Percentiles rank a stretch among this genome's conserved stretches.
Conservation (phyloP, 2,113 vertebrate species). For the Cranoglanis bouderius region DNA sequence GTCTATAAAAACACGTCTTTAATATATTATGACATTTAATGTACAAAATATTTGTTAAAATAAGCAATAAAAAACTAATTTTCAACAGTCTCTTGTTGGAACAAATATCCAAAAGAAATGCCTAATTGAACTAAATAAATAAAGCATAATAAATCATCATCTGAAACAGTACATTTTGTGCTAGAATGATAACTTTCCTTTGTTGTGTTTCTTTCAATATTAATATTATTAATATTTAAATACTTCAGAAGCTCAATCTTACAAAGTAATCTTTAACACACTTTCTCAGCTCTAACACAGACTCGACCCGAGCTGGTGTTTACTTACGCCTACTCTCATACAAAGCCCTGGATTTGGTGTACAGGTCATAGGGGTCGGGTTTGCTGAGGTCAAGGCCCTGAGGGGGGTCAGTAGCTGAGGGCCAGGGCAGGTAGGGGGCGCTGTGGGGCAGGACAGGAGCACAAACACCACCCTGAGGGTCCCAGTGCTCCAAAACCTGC, state of each 20-base stretch:
- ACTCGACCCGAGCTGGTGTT: neutral
- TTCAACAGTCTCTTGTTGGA: neutral
- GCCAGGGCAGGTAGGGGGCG: constrained; percentile 88
- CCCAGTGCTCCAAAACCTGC: constrained; percentile 94
- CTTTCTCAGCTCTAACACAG: neutral
- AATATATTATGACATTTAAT: no score
- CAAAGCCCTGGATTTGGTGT: constrained; percentile 96
- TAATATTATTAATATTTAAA: neutral
- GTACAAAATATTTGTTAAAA: no score
- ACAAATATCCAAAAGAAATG: neutral
- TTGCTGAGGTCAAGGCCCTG: constrained; percentile 90
- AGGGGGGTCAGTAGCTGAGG: constrained; percentile 89
- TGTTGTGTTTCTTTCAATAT: neutral
- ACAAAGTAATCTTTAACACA: neutral
- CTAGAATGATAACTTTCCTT: neutral
- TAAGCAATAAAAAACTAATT: no score
- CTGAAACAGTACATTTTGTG: neutral
- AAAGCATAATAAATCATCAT: neutral
- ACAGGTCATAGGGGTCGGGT: constrained; percentile 95
- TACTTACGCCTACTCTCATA: constrained; percentile 99
- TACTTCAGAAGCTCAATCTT: neutral
- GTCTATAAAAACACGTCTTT: no score
- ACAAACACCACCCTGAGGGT: constrained; percentile 85
- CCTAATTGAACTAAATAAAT: neutral
- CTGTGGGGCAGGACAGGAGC: constrained; percentile 84